Percentiles rank a stretch among this genome's conserved stretches.
These are phyloP conservation scores for Caenorhabditis inopinata DNA, from an alignment of 1,140 invertebrate species.

Conservation along the genomic window DNA sequence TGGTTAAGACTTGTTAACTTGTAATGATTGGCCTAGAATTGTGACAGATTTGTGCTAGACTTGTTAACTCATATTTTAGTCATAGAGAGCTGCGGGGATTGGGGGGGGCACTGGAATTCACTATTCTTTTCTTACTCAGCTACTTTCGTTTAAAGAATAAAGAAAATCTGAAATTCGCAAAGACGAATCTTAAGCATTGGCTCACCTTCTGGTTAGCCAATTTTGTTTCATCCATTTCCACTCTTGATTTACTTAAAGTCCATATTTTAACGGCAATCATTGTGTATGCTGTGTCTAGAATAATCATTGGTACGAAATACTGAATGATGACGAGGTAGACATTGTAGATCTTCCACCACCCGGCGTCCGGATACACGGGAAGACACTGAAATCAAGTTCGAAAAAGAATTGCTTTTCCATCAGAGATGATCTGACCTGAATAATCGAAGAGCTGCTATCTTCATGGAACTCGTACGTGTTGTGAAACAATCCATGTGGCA, in stretches of 20 bases:
- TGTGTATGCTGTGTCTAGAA: conserved; percentile 68
- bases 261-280: conserved; percentile 67
- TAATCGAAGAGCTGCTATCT: conserved; percentile 1
- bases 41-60: no score
- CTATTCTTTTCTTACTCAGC: no score
- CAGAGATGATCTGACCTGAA: background rate
- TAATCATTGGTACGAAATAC: conserved; percentile 69
- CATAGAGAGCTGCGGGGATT: no score
- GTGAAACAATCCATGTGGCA: conserved; percentile 69
- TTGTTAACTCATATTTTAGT: no score
- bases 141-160: background rate
- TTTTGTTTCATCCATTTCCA: background rate
- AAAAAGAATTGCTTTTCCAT: no score
- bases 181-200: background rate
- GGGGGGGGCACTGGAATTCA: no score
- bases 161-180: background rate
- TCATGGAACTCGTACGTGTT: conserved; percentile 48
- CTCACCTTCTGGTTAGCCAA: background rate
- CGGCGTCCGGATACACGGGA: conserved; percentile 60
- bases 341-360: conserved; percentile 68
- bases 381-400: conserved; percentile 64
- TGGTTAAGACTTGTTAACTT: no score
- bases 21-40: no score
- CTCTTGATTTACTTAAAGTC: background rate
- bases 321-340: conserved; percentile 68